These are phyloP conservation scores for Diplazon laetatorius DNA, from an alignment of 2,888 invertebrate species.

Conservation along the genomic window DNA sequence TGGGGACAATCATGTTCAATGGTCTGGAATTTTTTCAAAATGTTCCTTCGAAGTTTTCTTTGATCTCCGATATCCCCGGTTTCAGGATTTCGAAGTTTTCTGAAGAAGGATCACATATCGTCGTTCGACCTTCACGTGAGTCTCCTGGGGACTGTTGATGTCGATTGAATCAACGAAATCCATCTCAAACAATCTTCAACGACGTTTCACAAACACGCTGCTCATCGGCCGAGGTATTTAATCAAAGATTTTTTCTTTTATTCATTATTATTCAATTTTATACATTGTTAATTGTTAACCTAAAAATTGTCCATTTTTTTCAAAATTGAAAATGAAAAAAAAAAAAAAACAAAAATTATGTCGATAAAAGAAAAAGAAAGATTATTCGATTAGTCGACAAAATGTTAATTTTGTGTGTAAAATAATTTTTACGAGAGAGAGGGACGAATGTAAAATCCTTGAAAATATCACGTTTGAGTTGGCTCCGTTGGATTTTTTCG, in stretches of 20 bases:
- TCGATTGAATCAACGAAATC: background rate
- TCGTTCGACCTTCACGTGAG: constrained; percentile 71
- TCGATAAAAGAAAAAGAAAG: constrained; percentile 35
- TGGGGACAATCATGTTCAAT: no score
- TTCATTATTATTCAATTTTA: constrained; percentile 27
- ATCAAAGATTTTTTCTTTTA: constrained; percentile 45
- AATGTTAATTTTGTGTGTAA: constrained; percentile 46
- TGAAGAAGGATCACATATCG: constrained; percentile 75
- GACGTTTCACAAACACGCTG: background rate
- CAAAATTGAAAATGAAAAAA: no score
- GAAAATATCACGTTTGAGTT: constrained; percentile 56
- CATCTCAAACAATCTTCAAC: no score
- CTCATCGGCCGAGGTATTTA: constrained; percentile 32
- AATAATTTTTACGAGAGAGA: constrained; percentile 39
- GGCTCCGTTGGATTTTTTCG: constrained; percentile 34
- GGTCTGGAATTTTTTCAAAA: no score
- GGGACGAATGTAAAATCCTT: constrained; percentile 47
- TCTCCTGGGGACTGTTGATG: constrained; percentile 21
- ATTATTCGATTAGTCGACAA: constrained; percentile 16
- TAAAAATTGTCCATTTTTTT: no score
- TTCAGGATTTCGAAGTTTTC: constrained; percentile 76
- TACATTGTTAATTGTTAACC: constrained; percentile 28
- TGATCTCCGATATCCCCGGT: constrained; percentile 46
- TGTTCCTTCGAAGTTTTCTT: no score
- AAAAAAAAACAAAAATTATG: constrained; percentile 16